Percentiles rank a stretch among this genome's conserved stretches.
These are phyloP conservation scores for Helicoverpa assulta DNA, from an alignment of 2,888 invertebrate genomes.

Conservation along the genomic window DNA sequence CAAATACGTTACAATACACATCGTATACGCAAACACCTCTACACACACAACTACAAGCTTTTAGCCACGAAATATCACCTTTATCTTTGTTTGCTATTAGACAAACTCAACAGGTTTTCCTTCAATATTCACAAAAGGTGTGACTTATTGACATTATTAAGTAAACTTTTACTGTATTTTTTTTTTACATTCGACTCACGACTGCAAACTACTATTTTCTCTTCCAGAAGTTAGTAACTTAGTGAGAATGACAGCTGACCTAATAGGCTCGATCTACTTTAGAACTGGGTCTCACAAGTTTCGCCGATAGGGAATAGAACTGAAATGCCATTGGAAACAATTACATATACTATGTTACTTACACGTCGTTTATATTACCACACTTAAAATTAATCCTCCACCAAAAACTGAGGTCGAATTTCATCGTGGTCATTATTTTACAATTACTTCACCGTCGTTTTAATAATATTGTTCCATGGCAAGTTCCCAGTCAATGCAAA, in stretches of 20 bases:
- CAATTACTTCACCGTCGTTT: not conserved
- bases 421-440: not conserved
- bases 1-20: slow-evolving; percentile 58
- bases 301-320: slow-evolving; percentile 27
- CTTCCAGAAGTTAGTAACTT: slow-evolving; percentile 2
- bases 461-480: not conserved
- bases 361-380: not conserved
- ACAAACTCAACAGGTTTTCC: slow-evolving; percentile 1
- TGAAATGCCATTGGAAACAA: slow-evolving; percentile 29
- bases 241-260: slow-evolving; percentile 47
- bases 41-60: not conserved
- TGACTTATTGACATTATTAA: no score
- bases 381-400: not conserved
- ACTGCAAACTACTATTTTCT: not conserved
- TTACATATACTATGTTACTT: slow-evolving; percentile 6
- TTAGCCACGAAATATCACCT: slow-evolving; percentile 20
- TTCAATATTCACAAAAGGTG: no score
- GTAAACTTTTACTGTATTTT: no score
- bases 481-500: not conserved
- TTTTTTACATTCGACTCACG: no score
- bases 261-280: slow-evolving; percentile 43
- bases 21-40: slow-evolving; percentile 5
- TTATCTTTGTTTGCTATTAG: not conserved
- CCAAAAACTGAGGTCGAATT: not conserved
- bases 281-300: slow-evolving; percentile 34